These are phyloP conservation scores for Andrena hattorfiana DNA, from an alignment of 2,888 invertebrate genomes.

Conservation along the genomic window DNA sequence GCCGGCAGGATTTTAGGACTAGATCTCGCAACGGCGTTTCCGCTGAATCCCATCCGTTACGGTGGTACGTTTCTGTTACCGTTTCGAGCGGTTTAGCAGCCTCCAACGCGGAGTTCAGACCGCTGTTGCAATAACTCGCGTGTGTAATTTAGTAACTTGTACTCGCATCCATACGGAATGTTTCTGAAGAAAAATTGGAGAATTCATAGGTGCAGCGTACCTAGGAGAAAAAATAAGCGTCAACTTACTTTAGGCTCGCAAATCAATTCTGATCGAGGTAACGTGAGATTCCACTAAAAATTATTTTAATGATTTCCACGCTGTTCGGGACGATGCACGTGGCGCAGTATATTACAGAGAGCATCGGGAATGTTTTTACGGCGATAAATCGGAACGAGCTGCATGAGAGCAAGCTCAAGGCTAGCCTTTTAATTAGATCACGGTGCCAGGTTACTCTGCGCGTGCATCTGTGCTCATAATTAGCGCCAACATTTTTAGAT, in stretches of 20 bases:
- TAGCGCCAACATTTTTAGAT: constrained; percentile 45
- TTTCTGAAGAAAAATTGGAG: neutral
- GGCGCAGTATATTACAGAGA: neutral
- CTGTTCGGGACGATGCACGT: neutral
- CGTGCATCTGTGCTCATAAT: constrained; percentile 24
- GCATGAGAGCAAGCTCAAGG: constrained; percentile 24
- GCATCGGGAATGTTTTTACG: constrained; percentile 5
- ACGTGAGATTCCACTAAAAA: neutral
- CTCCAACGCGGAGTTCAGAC: neutral
- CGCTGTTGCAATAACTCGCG: neutral
- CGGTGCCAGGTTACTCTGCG: neutral
- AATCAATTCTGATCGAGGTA: neutral
- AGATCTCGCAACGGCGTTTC: neutral
- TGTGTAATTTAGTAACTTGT: neutral
- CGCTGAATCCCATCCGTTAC: neutral
- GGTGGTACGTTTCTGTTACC: neutral
- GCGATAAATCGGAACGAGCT: neutral
- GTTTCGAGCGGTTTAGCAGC: neutral
- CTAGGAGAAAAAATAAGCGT: neutral
- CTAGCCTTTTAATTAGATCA: constrained; percentile 54
- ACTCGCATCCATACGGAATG: neutral
- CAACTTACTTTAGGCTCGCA: neutral
- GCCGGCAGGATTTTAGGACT: constrained; percentile 3
- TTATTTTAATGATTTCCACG: neutral
- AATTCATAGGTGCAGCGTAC: neutral